A percentile compares a stretch with the other conserved stretches of the same genome.
These are phyloP conservation scores for Aramus guarauna DNA, from an alignment of 2,113 vertebrate genomes.

Conservation along the genomic window DNA sequence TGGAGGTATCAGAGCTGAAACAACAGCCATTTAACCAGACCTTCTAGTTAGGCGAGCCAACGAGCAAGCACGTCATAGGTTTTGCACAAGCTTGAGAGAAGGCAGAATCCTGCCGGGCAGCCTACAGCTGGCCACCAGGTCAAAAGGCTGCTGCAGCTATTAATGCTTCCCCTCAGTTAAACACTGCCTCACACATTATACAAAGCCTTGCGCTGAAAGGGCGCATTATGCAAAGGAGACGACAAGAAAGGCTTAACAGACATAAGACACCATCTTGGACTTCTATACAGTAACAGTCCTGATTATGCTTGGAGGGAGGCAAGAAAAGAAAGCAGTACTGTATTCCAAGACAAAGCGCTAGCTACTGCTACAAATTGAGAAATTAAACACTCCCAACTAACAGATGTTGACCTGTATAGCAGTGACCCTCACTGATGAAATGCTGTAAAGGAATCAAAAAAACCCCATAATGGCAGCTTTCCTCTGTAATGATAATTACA, in stretches of 20 bases:
- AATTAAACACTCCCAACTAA: neutral
- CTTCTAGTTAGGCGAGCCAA: neutral
- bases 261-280: neutral
- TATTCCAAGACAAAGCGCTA: neutral
- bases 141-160: slow-evolving; percentile 51
- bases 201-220: slow-evolving; percentile 41
- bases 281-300: neutral
- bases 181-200: neutral
- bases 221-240: slow-evolving; percentile 21
- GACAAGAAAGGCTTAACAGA: slow-evolving; percentile 8
- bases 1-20: neutral
- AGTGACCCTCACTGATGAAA: neutral
- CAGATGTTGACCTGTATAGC: neutral
- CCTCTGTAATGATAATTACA: neutral
- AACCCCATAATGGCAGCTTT: neutral
- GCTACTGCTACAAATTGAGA: neutral
- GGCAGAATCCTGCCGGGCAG: slow-evolving; percentile 16
- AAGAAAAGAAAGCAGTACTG: slow-evolving; percentile 31
- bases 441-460: neutral
- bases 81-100: neutral
- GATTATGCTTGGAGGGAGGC: slow-evolving; percentile 4
- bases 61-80: fast-evolving
- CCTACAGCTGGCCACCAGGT: slow-evolving; percentile 24
- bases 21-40: neutral
- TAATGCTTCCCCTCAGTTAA: neutral